Evolutionary conservation across 92 coral and sea anemone genomes (phyloP).

Genomic region (Bergia puertoricense): DNA sequence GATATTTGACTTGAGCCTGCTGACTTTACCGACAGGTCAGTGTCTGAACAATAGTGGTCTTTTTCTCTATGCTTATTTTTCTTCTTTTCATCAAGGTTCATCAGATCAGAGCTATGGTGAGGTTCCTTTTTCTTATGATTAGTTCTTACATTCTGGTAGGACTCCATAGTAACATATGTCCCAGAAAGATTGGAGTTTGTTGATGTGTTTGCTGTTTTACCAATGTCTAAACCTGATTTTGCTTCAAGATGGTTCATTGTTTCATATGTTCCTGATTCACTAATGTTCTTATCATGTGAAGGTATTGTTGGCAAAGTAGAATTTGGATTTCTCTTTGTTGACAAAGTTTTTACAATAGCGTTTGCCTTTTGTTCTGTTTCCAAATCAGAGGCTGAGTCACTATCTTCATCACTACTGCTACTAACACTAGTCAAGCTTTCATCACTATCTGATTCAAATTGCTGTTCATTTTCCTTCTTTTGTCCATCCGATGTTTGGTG

Average conservation of each 20-base stretch:
- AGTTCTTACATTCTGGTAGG: constrained; percentile 5
- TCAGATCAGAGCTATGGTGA: constrained; percentile 55
- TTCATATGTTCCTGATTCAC: constrained; percentile 58
- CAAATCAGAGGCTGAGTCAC: constrained; percentile 29
- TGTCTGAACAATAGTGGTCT: constrained; percentile 68
- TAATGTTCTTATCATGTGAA: constrained; percentile 13
- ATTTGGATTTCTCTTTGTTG: constrained; percentile 63
- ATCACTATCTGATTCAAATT: constrained; percentile 51
- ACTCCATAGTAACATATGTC: constrained; percentile 51
- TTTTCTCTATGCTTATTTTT: constrained; percentile 16
- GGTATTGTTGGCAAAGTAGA: constrained; percentile 81
- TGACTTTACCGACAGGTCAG: constrained; percentile 58
- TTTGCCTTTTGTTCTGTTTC: constrained; percentile 35
- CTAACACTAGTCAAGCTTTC: constrained; percentile 93
- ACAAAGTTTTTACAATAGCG: constrained; percentile 15
- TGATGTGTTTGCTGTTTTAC: constrained; percentile 17
- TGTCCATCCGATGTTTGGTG: background rate
- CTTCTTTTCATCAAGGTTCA: constrained; percentile 40
- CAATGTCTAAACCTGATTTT: background rate
- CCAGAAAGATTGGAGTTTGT: constrained; percentile 42
- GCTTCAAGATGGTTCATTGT: constrained; percentile 42
- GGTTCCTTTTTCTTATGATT: background rate
- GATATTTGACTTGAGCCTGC: constrained; percentile 60
- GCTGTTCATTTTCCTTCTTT: background rate
- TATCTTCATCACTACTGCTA: constrained; percentile 57